Evolutionary conservation across 1,140 invertebrate species (phyloP), one percentile per base, ranked within the genome.

Genomic region (Drosophila athabasca): DNA sequence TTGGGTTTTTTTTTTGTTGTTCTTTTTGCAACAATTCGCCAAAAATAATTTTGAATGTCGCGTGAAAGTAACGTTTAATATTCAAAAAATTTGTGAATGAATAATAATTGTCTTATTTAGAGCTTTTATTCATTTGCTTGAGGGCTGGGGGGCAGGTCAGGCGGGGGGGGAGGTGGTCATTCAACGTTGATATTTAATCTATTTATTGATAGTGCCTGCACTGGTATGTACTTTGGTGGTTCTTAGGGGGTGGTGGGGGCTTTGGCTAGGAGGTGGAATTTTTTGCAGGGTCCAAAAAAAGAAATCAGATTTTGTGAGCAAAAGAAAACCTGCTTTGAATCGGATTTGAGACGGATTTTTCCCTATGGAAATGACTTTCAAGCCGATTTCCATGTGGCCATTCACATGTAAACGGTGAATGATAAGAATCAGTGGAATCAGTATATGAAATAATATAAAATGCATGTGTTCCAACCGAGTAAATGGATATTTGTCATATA

Each of bases 1-100:
- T 48, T 43, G 49, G n/a, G n/a, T n/a, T n/a, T n/a, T n/a, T n/a
- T n/a, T n/a, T 67, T 68, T 57, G 50, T 22, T 50, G 45, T 66
- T 44, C 52, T 31, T 57, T 76, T 82, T 82, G 79, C 74, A 87
- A 79, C 76, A 79, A 89, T 89, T 88, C 83, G 83, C 85, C 85
- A 89, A 89, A 89, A 88, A 88, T 88, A 88, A 88, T 85, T 84
- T 83, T 73, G 72, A 88, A 88, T 79, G 80, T 82, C 72, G 78
- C 74, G 54, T 62, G 50, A 64, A 48, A 46, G 55, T 69, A 54
- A 64, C 52, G 52, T 53, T 64, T 24, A 35, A 49, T 44, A 64
- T 39, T 39, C 11, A 53, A 67, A 76, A 48, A 50, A 9, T n/a
- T 3, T 3, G 71, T 58, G 54, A 35, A 58, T 45, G 8, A 73